Percentiles rank a stretch among this genome's conserved stretches.
These are phyloP conservation scores for Dryoscopus gambensis DNA, from an alignment of 2,113 vertebrate genomes.

Conservation along the genomic window DNA sequence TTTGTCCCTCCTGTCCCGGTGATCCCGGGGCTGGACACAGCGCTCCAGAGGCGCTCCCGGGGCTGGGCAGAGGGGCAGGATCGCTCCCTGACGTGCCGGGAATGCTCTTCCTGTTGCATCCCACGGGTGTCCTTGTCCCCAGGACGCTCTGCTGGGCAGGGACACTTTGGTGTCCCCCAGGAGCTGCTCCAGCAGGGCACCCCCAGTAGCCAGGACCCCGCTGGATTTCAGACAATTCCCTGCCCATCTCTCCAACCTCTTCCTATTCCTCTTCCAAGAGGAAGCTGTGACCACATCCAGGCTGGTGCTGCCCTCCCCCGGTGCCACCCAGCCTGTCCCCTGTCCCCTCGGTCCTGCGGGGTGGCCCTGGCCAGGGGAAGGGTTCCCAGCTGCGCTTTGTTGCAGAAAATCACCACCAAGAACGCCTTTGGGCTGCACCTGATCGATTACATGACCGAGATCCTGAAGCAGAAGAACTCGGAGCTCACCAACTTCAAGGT, in stretches of 20 bases:
- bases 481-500: slow-evolving; percentile 93
- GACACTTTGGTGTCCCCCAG: background rate
- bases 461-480: slow-evolving; percentile 87
- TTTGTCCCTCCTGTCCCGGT: background rate
- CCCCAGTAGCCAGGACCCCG: background rate
- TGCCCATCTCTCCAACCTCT: background rate
- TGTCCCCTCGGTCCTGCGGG: background rate
- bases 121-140: background rate
- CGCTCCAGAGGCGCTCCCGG: background rate
- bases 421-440: slow-evolving; percentile 94
- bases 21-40: background rate
- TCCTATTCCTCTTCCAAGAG: background rate
- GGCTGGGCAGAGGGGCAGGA: background rate
- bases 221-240: background rate
- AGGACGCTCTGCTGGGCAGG: background rate
- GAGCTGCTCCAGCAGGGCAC: background rate
- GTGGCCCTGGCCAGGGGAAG: background rate
- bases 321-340: background rate
- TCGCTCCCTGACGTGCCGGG: background rate
- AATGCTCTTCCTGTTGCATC: background rate
- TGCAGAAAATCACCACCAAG: slow-evolving; percentile 96
- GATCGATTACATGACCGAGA: slow-evolving; percentile 93
- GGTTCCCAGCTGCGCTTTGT: background rate
- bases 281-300: accelerated
- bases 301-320: background rate